phyloP scores from a whole-genome alignment of 2,888 invertebrate genomes.

The Monoplex corrugatus region DNA sequence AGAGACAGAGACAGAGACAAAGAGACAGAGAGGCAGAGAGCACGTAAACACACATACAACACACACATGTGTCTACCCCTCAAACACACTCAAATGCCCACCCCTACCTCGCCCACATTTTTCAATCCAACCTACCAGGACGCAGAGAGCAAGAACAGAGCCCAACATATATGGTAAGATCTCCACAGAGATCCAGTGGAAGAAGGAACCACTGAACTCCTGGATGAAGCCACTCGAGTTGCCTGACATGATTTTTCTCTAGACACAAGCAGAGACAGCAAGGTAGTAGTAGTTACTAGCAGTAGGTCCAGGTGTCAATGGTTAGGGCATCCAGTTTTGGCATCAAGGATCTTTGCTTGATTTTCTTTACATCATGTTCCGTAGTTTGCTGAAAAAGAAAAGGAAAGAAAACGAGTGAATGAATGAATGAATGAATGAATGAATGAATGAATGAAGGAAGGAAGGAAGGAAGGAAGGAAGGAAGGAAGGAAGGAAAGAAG shows the following conservation, averaged over 20 bases:
- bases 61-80: background rate
- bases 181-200: slow-evolving; percentile 25
- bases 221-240: slow-evolving; percentile 3
- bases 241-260: slow-evolving; percentile 7
- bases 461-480: slow-evolving; percentile 19
- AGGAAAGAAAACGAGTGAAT: slow-evolving; percentile 9
- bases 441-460: slow-evolving; percentile 18
- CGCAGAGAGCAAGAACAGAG: background rate
- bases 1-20: no score
- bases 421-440: background rate
- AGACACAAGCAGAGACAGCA: background rate
- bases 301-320: background rate
- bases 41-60: no score
- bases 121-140: background rate
- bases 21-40: background rate
- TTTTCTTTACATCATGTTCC: no score
- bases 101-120: background rate
- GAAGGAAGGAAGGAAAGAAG: slow-evolving; percentile 18
- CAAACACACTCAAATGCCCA: background rate
- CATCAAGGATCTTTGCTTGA: no score
- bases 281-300: background rate
- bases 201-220: slow-evolving; percentile 20
- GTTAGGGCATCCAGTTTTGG: background rate
- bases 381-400: background rate
- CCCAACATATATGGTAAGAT: slow-evolving; percentile 34